These are phyloP conservation scores for Scyliorhinus canicula DNA, from an alignment of 2,797 vertebrate species.

Conservation along the genomic window DNA sequence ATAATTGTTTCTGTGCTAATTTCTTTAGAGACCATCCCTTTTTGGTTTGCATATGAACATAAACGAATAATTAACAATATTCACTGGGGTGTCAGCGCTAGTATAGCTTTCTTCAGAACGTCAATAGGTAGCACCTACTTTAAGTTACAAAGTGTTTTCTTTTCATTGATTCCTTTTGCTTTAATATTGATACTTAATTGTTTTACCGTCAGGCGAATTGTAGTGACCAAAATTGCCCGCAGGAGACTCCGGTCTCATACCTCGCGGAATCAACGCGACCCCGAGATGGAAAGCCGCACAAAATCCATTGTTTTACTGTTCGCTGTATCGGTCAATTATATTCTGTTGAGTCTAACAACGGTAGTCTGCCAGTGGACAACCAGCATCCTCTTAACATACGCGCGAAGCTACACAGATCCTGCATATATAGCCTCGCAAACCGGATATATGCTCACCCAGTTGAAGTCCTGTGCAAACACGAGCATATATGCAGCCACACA, in stretches of 20 bases:
- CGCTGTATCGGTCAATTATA: not conserved
- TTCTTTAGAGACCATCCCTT: not conserved
- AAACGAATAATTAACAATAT: not conserved
- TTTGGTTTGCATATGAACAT: not conserved
- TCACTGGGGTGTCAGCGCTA: not conserved
- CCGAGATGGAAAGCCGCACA: no score
- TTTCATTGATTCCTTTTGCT: no score
- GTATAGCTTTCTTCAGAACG: not conserved
- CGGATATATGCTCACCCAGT: not conserved
- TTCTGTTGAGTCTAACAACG: not conserved
- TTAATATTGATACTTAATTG: no score
- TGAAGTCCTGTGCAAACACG: not conserved
- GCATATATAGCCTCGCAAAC: not conserved
- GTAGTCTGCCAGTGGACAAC: no score
- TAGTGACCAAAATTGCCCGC: no score
- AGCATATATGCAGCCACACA: not conserved
- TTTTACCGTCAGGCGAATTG: no score
- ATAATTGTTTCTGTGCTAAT: not conserved
- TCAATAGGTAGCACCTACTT: not conserved
- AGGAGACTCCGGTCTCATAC: no score
- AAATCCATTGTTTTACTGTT: not conserved
- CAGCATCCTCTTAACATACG: no score
- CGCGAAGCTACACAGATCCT: not conserved
- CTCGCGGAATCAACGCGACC: no score
- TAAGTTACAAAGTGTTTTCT: not conserved